Evolutionary conservation across 2,888 invertebrate genomes (phyloP), one percentile per base, ranked within the genome.

Genomic region (Callosobruchus maculatus): DNA sequence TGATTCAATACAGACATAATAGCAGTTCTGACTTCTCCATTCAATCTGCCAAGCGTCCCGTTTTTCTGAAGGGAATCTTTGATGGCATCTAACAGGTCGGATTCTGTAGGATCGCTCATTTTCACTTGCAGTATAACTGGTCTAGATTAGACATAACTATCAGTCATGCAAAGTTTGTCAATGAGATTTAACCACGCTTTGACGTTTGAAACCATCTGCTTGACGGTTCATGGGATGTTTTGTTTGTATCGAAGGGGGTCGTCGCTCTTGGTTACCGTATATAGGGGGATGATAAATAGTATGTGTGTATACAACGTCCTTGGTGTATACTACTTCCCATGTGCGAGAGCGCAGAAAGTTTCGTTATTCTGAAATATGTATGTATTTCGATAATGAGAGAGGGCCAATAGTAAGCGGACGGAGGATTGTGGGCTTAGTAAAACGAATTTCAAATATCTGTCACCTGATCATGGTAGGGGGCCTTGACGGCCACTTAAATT

Each of bases 21-120:
- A n/a, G 86, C 85, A 5, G 86, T 83, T 70, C 87, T 81, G 22
- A 88, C 78, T 81, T 88, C 86, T 0, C 86, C 87, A 78, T 85
- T 86, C 71, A 87, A 83, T 75, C 84, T 83, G 2, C 85, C 85
- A 74, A 87, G 79, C n/a, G 84, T 83, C 2, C 87, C 87, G 77
- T 86, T 85, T 77, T 85, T 85, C 70, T 83, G 81, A 69, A 88
- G 77, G 0, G 86, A 85, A 71, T 86, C 85, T 79, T 85, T 86
- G 21, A 88, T 85, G 26, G 87, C 87, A 78, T 85, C 82, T 66
- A 86, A 78, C 70, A 86, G 79, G 79, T 85, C 84, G 67, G 79
- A 77, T 81, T 86, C 85, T 26, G 83, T 81, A 71, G 84, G 79
- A 77, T 85, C 85, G 72, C 80, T 79, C 84, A 85, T 84, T 71